Evolutionary conservation across 2,888 invertebrate genomes (phyloP), one percentile per base, ranked within the genome.

Genomic region (Lepidonotus clava): DNA sequence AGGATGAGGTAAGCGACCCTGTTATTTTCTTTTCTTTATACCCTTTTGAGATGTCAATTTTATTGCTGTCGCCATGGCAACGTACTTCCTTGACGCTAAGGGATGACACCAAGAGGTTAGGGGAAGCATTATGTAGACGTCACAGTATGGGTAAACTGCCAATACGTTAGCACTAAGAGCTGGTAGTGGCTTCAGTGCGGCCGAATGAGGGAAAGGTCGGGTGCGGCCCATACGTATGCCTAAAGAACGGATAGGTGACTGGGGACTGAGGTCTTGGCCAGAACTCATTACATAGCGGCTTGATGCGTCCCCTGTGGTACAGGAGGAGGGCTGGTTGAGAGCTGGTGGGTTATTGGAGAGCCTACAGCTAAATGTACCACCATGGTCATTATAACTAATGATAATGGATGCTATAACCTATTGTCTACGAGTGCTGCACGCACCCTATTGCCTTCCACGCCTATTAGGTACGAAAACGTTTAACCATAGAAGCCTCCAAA

Each of bases 181-280:
- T n/a, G n/a, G n/a, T n/a, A n/a, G n/a, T n/a, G n/a, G n/a, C n/a
- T n/a, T n/a, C n/a, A n/a, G n/a, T n/a, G n/a, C n/a, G n/a, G n/a
- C n/a, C n/a, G n/a, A n/a, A n/a, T n/a, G n/a, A n/a, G n/a, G n/a
- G n/a, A n/a, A n/a, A n/a, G n/a, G n/a, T n/a, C n/a, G n/a, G n/a
- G n/a, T n/a, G n/a, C n/a, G n/a, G n/a, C n/a, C n/a, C n/a, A n/a
- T n/a, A 53, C 6, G 2, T n/a, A 18, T 53, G 53, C 4, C 53
- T 53, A 2, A 53, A 61, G n/a, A 61, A 61, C 61, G 24, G 61
- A 61, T 61, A 32, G 61, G n/a, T 61, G 61, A 61, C 61, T 61
- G 24, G 61, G 61, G 61, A 61, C 61, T 32, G 14, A n/a, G 28
- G 61, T 28, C 61, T 11, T 24, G n/a, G 24, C 61, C 61, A n/a